Conservation (phyloP, 2,797 vertebrate genomes). For the Cetoscarus ocellatus region DNA sequence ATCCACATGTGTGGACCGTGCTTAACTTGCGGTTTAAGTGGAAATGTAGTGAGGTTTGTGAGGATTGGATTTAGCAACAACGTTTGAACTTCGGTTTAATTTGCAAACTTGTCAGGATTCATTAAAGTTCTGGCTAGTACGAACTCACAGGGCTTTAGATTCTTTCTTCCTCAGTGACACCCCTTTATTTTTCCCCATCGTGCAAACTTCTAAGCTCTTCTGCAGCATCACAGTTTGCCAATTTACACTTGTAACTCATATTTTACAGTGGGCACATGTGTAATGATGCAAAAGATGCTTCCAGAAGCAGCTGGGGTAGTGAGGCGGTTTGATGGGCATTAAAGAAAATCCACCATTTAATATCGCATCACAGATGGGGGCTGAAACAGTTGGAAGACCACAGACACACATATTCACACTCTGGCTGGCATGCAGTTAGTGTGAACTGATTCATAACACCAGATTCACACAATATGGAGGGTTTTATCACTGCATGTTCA, state of each 20-base stretch:
- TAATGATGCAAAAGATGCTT: conserved; percentile 23
- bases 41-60: background rate
- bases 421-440: background rate
- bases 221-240: background rate
- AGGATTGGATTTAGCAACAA: conserved; percentile 3
- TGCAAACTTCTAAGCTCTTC: background rate
- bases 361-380: conserved; percentile 50
- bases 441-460: conserved; percentile 19
- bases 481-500: conserved; percentile 22
- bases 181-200: too few relatives aligned
- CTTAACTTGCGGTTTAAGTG: background rate
- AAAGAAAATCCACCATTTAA: conserved; percentile 53
- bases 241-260: conserved; percentile 17
- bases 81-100: background rate
- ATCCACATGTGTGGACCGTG: too few relatives aligned
- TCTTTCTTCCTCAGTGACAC: too few relatives aligned
- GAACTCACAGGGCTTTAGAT: too few relatives aligned
- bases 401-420: conserved; percentile 10
- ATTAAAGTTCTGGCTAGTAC: too few relatives aligned
- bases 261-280: conserved; percentile 4
- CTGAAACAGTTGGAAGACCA: conserved; percentile 26
- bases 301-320: conserved; percentile 39
- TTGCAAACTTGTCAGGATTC: too few relatives aligned
- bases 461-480: conserved; percentile 44
- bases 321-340: conserved; percentile 47